Evolutionary conservation across 2,888 invertebrate genomes (phyloP), one percentile per base, ranked within the genome.

Genomic region (Sinopyrophorus schimmeli): DNA sequence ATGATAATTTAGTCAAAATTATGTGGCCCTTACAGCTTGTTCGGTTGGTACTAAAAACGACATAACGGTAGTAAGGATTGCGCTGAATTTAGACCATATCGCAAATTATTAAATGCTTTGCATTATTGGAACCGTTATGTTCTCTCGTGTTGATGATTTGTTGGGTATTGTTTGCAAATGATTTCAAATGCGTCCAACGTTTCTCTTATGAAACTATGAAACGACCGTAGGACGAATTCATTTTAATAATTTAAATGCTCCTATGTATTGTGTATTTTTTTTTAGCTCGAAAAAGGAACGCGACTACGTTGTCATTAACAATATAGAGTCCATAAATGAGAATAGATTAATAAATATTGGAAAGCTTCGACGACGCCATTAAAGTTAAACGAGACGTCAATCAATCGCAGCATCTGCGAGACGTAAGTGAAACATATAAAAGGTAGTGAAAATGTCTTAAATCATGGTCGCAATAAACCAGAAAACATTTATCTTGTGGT

Each of bases 91-190:
- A 52, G 52, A 54, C 51, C 47, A 52, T 46, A 49, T 53, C 52
- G 49, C 39, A 34, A 50, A 42, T 47, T 47, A 50, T 51, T 48
- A 43, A 43, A 42, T 37, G 34, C 37, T 41, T 41, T 37, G 35
- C 42, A 42, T 42, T 38, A 41, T 46, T 34, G 40, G 46, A 20
- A 54, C 57, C 57, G 57, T 57, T 57, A 57, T 47, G 27, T 38
- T 51, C 42, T 44, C 38, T 34, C 37, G 47, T 54, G 40, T 44
- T 34, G 50, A 53, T 52, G 54, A 54, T 53, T 53, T 53, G 53
- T 47, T 47, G 46, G 54, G 47, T 30, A 58, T 58, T 58, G 58
- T 58, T 58, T 58, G 58, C 50, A 58, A 58, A 58, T 58, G 40
- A 51, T 23, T 26, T 32, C 28, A 32, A 40, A 47, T 20, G 39